These are phyloP conservation scores for Anolis apletophallus DNA, from an alignment of 2,797 vertebrate genomes.

Conservation along the genomic window DNA sequence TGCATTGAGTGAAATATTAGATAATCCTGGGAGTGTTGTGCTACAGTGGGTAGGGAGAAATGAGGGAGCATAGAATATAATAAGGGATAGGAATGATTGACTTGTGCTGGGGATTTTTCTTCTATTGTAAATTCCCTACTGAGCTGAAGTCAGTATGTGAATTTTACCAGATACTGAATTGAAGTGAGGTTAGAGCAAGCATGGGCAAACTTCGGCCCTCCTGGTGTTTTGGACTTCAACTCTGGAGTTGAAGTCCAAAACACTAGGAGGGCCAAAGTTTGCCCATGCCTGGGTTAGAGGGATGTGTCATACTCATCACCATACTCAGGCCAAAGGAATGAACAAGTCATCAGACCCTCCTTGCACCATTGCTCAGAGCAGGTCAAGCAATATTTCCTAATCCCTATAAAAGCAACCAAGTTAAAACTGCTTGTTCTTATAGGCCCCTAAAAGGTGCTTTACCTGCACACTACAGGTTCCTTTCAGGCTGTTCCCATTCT, in stretches of 20 bases:
- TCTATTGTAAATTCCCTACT: background rate
- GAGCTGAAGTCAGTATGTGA: background rate
- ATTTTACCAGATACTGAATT: background rate
- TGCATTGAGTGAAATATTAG: slow-evolving; percentile 18
- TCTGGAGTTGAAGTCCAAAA: no score
- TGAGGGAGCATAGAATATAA: background rate
- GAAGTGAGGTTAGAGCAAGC: background rate
- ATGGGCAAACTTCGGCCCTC: no score
- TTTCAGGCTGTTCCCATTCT: background rate
- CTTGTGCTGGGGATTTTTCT: background rate
- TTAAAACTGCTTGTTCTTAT: background rate
- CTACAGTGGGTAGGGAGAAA: background rate
- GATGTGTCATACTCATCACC: no score
- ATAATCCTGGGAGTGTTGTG: background rate
- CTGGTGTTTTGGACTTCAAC: no score
- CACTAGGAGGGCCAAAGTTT: no score
- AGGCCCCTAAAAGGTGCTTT: background rate
- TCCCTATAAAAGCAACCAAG: background rate
- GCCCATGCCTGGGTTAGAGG: no score
- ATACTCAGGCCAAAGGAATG: background rate
- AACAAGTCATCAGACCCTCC: background rate
- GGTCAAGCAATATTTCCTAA: background rate
- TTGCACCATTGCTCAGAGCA: background rate
- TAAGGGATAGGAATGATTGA: background rate
- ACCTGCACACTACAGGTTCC: background rate